Evolutionary conservation across 37 sponge, comb jelly and placozoan genomes (phyloP), one percentile per base, ranked within the genome.

Genomic region (Beroe ovata): DNA sequence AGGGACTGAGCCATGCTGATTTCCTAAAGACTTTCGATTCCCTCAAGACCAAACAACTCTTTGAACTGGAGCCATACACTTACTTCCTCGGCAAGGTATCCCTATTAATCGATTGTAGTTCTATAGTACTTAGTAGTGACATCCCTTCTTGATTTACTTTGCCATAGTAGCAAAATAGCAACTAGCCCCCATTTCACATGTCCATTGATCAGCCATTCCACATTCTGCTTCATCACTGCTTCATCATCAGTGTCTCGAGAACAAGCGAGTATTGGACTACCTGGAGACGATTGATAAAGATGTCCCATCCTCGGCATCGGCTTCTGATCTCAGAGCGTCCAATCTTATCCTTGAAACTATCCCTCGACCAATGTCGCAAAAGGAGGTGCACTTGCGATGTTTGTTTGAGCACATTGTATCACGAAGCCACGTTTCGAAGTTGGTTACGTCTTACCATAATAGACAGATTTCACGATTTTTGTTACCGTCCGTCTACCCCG

Each of bases 221-320:
- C n/a, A n/a, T n/a, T n/a, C n/a, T n/a, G n/a, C n/a, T n/a, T n/a
- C n/a, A n/a, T n/a, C n/a, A n/a, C n/a, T n/a, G n/a, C n/a, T n/a
- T n/a, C n/a, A n/a, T n/a, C n/a, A n/a, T n/a, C 38, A 77, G 84
- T 77, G 84, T 77, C 20, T 77, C 6, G 84, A 77, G 84, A 35
- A 77, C 47, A 39, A 39, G 54, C 42, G 84, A 77, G 54, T 42
- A 54, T 25, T 77, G 84, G 84, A 77, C 84, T 77, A 41, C 54
- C 35, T 77, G 84, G 84, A 77, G 54, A 40, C 28, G 8, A n/a
- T 77, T 0, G 84, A 42, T n/a, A 37, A 35, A 25, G 71, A 69
- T 8, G 47, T 11, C 2, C n/a, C 28, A 6, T 36, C 38, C 54
- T 32, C 30, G 35, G 32, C 25, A 34, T 66, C 69, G 2, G 38